Conservation (phyloP, 2,888 invertebrate species). For the Aleiodes testaceus region DNA sequence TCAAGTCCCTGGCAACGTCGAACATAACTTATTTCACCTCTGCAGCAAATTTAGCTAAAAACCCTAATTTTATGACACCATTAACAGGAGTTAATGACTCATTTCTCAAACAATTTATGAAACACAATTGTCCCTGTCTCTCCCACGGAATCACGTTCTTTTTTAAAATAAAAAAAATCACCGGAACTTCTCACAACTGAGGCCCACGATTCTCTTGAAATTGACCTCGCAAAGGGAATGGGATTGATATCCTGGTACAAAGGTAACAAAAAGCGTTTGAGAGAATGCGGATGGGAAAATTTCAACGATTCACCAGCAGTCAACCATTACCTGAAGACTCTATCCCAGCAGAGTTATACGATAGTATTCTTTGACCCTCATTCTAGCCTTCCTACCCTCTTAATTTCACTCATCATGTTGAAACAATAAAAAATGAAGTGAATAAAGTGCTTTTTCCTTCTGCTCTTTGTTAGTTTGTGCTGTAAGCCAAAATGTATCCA, state of each 20-base stretch:
- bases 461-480: neutral
- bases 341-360: neutral
- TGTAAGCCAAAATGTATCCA: neutral
- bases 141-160: no score
- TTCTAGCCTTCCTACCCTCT: conserved; percentile 7
- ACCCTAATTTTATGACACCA: no score
- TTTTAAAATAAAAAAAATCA: no score
- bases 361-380: neutral
- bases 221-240: neutral
- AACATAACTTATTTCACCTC: no score
- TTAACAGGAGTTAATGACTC: no score
- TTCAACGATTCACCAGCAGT: neutral
- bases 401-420: neutral
- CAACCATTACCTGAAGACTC: neutral
- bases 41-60: no score
- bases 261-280: conserved; percentile 8
- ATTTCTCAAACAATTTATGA: no score
- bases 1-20: no score
- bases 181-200: neutral
- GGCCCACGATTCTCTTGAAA: neutral
- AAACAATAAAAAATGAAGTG: neutral
- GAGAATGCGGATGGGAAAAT: conserved; percentile 38
- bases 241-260: neutral
- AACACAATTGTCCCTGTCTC: no score
- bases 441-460: conserved; percentile 8